Evolutionary conservation across 1,140 invertebrate genomes (phyloP).

Genomic region (Drosophila baimaii): DNA sequence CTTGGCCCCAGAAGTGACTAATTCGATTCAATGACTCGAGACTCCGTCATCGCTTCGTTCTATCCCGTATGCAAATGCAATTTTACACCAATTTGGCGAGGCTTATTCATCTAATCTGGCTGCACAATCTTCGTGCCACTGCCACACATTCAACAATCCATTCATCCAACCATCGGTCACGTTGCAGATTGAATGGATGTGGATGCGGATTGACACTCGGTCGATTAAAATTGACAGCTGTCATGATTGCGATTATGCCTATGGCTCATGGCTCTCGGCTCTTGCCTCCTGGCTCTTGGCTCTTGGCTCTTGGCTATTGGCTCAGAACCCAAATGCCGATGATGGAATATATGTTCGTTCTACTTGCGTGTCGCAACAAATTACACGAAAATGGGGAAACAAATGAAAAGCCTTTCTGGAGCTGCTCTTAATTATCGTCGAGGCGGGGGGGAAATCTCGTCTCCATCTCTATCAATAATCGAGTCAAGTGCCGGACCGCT

Average conservation of each 20-base stretch:
- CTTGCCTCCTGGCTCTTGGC: conserved; percentile 27
- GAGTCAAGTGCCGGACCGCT: conserved; percentile 29
- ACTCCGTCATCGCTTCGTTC: conserved; percentile 33
- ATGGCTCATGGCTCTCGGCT: conserved; percentile 22
- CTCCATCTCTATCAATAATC: conserved; percentile 42
- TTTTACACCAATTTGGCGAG: conserved; percentile 50
- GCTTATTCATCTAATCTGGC: conserved; percentile 72
- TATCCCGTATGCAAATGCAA: conserved; percentile 72
- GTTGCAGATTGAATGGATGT: conserved; percentile 48
- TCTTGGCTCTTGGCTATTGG: neutral
- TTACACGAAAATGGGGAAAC: conserved; percentile 15
- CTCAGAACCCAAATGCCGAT: conserved; percentile 21
- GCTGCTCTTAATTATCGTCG: conserved; percentile 56
- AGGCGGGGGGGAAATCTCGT: conserved; percentile 36
- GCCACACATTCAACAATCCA: conserved; percentile 51
- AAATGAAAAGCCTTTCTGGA: conserved; percentile 46
- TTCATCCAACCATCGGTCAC: conserved; percentile 61
- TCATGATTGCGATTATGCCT: conserved; percentile 75
- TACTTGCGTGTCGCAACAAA: conserved; percentile 52
- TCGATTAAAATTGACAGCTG: conserved; percentile 80
- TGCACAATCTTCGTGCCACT: conserved; percentile 55
- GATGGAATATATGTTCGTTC: conserved; percentile 26
- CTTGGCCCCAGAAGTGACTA: conserved; percentile 53
- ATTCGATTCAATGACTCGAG: conserved; percentile 46
- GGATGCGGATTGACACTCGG: conserved; percentile 62